Conservation (phyloP, 2,888 invertebrate genomes). For the Dryocosmus kuriphilus region DNA sequence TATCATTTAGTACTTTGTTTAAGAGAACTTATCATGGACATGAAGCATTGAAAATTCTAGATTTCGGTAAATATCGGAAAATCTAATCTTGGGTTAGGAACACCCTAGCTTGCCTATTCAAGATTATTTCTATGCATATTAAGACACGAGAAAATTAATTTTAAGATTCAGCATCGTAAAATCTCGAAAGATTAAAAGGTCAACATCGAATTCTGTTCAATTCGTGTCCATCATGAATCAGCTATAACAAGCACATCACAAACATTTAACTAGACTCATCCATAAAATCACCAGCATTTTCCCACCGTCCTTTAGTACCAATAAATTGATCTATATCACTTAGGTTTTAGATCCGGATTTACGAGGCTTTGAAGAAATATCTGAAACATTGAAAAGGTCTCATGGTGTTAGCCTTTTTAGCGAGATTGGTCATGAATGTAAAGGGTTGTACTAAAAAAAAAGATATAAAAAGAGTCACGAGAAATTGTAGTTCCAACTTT, state of each 20-base stretch:
- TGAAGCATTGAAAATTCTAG: too few species aligned
- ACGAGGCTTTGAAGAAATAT: conserved; percentile 2
- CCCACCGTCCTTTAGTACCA: background rate
- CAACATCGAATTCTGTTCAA: too few species aligned
- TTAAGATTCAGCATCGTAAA: too few species aligned
- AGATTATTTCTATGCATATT: too few species aligned
- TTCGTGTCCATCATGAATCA: background rate
- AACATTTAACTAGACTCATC: background rate
- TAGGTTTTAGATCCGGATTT: conserved; percentile 9
- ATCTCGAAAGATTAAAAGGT: too few species aligned
- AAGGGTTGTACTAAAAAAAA: background rate
- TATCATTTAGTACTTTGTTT: too few species aligned
- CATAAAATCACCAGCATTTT: background rate
- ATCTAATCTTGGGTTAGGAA: too few species aligned
- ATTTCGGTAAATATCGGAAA: too few species aligned
- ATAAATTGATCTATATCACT: background rate
- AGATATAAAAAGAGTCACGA: conserved; percentile 15
- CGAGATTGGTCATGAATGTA: conserved; percentile 25
- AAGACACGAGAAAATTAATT: too few species aligned
- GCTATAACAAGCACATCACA: background rate
- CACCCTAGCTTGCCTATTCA: too few species aligned
- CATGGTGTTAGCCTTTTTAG: conserved; percentile 22
- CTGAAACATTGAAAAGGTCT: conserved; percentile 31
- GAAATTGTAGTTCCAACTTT: background rate
- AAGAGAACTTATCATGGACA: too few species aligned